phyloP scores from a whole-genome alignment of 1,140 invertebrate genomes.

The Arion vulgaris region DNA sequence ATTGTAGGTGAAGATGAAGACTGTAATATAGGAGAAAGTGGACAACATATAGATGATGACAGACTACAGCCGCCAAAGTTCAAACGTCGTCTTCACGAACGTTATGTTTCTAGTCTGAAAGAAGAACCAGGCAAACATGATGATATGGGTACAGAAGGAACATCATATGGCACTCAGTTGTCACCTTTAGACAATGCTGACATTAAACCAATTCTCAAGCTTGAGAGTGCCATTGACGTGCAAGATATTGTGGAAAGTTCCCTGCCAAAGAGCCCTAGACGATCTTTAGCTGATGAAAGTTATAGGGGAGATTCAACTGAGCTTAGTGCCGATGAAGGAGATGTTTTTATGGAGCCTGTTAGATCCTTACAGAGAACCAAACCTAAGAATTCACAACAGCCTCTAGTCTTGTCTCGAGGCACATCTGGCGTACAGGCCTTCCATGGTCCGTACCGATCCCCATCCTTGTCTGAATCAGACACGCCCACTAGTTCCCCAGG shows the following conservation, averaged over 20 bases:
- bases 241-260: slow-evolving; percentile 6
- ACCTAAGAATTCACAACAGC: slow-evolving; percentile 43
- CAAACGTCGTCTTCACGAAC: slow-evolving; percentile 51
- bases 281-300: slow-evolving; percentile 43
- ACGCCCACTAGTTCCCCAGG: slow-evolving; percentile 29
- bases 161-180: not conserved
- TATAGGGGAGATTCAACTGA: slow-evolving; percentile 36
- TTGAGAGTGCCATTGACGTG: slow-evolving; percentile 32
- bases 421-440: not conserved
- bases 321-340: slow-evolving; percentile 49
- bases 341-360: slow-evolving; percentile 52
- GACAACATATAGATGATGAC: slow-evolving; percentile 2
- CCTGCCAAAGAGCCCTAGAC: slow-evolving; percentile 35
- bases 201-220: slow-evolving; percentile 28
- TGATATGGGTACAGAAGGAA: not conserved
- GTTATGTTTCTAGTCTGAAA: slow-evolving; percentile 47
- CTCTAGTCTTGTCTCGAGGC: slow-evolving; percentile 49
- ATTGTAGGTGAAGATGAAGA: slow-evolving; percentile 17
- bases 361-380: slow-evolving; percentile 28
- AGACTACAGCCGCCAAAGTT: slow-evolving; percentile 46
- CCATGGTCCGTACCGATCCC: slow-evolving; percentile 10
- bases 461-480: slow-evolving; percentile 20
- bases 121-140: not conserved
- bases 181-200: not conserved
- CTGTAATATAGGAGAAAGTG: not conserved